These are phyloP conservation scores for Calameuta idolon DNA, from an alignment of 2,888 invertebrate genomes.

Conservation along the genomic window DNA sequence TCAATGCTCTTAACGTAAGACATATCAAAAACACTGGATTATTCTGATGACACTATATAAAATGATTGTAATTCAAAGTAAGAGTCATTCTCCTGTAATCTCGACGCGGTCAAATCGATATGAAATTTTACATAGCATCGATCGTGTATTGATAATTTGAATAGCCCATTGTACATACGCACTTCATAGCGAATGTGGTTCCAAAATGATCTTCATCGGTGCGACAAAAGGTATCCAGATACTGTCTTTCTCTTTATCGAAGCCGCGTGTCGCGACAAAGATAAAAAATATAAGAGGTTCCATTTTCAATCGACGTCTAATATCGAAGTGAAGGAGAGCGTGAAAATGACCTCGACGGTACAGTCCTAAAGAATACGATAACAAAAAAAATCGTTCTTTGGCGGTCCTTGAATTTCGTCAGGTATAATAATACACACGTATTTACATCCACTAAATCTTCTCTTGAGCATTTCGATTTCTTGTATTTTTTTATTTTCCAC, in stretches of 20 bases:
- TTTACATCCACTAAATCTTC: not conserved
- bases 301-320: not conserved
- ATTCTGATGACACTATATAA: not conserved
- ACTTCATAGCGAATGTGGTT: not conserved
- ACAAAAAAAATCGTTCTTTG: not conserved
- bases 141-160: slow-evolving; percentile 1
- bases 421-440: not conserved
- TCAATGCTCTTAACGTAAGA: not conserved
- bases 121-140: not conserved
- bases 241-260: not conserved
- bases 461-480: not conserved
- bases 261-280: not conserved
- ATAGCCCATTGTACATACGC: not conserved
- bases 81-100: not conserved
- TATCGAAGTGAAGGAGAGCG: not conserved
- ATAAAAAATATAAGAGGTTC: not conserved
- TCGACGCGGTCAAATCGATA: not conserved
- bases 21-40: not conserved
- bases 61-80: not conserved
- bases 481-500: not conserved
- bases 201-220: not conserved
- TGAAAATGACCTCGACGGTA: not conserved
- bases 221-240: not conserved
- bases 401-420: not conserved
- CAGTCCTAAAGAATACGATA: not conserved